Conservation (phyloP, 2,888 invertebrate genomes). For the Zygogramma bicolorata region DNA sequence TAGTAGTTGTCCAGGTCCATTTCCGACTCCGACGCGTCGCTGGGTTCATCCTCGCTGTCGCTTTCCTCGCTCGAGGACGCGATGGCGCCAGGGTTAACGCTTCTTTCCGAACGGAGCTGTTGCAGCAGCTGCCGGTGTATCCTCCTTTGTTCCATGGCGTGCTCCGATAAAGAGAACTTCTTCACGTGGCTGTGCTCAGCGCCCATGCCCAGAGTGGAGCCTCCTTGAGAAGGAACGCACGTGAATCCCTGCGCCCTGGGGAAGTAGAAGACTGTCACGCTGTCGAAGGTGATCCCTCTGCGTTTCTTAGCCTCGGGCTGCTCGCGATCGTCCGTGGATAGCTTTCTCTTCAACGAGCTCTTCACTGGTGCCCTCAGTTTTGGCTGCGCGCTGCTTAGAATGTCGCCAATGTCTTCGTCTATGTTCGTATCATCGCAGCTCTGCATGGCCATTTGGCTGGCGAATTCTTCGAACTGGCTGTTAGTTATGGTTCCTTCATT, state of each 20-base stretch:
- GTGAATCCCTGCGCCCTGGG: constrained; percentile 92
- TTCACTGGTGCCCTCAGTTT: constrained; percentile 63
- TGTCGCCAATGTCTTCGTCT: constrained; percentile 47
- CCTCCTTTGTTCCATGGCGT: constrained; percentile 88
- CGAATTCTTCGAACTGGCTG: constrained; percentile 37
- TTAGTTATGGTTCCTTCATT: constrained; percentile 46
- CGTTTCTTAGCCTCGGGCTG: constrained; percentile 75
- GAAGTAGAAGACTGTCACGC: constrained; percentile 95
- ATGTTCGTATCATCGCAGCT: constrained; percentile 38
- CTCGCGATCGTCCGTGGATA: constrained; percentile 67
- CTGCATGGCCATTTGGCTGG: constrained; percentile 25
- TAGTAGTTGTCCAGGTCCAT: constrained; percentile 91
- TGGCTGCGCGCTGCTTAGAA: constrained; percentile 47
- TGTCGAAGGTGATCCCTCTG: constrained; percentile 88
- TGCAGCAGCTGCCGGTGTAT: constrained; percentile 85
- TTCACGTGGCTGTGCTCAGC: constrained; percentile 78
- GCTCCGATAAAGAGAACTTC: constrained; percentile 87
- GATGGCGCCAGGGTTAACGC: constrained; percentile 65
- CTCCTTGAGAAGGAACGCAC: constrained; percentile 91
- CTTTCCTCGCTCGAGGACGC: constrained; percentile 86
- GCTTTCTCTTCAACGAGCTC: constrained; percentile 80
- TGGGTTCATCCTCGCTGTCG: constrained; percentile 86
- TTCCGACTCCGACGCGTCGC: constrained; percentile 86
- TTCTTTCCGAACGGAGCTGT: constrained; percentile 78
- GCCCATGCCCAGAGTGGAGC: constrained; percentile 94